phyloP scores from a whole-genome alignment of 2,113 vertebrate genomes.

The Cygnus buccinator region DNA sequence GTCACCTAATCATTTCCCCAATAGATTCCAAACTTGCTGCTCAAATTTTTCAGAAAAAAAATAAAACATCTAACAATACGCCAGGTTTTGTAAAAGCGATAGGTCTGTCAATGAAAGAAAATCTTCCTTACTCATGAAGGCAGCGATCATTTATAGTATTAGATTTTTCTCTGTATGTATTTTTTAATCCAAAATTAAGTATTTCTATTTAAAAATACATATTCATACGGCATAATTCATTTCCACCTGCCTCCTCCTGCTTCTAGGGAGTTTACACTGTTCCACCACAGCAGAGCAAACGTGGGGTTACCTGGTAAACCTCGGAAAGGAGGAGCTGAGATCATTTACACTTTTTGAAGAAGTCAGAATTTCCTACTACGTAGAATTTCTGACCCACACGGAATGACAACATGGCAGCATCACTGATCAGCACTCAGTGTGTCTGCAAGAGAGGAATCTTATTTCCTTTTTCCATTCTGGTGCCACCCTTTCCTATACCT shows the following conservation, averaged over 20 bases:
- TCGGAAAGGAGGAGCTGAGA: neutral
- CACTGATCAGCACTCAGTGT: neutral
- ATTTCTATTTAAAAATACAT: neutral
- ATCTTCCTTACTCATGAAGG: neutral
- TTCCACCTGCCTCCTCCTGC: neutral
- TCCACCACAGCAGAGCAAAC: neutral
- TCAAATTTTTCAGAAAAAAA: neutral
- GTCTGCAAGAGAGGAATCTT: neutral
- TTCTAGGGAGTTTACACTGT: neutral
- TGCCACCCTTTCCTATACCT: neutral
- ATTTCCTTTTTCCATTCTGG: neutral
- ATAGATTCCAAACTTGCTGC: neutral
- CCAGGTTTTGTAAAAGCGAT: neutral
- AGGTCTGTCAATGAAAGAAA: neutral
- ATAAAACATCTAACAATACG: neutral
- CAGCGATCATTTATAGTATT: neutral
- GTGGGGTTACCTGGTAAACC: neutral
- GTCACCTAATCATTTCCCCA: neutral
- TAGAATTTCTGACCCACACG: neutral
- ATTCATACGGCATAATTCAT: neutral
- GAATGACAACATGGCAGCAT: neutral
- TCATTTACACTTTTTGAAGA: neutral
- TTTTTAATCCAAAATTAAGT: neutral
- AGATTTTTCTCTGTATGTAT: neutral
- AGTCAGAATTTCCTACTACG: accelerated